Base-by-base conservation (phyloP, 2,113 vertebrate genomes). In the Oreocharis arfaki region DNA sequence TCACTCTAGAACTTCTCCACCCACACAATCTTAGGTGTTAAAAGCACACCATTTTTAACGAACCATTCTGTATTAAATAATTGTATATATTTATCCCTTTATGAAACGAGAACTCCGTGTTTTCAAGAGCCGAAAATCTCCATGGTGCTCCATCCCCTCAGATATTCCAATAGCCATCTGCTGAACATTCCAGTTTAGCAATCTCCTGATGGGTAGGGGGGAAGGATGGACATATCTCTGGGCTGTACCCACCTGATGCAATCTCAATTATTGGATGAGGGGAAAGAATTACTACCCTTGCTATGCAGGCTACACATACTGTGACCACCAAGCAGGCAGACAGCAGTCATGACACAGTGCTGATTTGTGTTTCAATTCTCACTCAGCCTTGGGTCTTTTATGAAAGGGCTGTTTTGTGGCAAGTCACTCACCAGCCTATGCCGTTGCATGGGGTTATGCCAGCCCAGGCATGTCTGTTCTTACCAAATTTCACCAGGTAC, bases 61-160 rank as follows among this genome's bases (percentile, higher is more conserved):
- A 65, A 11, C n/a, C 13, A 59, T 65, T 92, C 71, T 69, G n/a
- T 77, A 89, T 92, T 82, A 88, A 96, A 75, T 87, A 89, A 84
- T 35, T 64, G 18, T 55, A 88, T 60, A 42, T 42, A 85, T 81
- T 70, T 70, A 68, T 90, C n/a, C 19, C 28, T 93, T 59, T 74
- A 70, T 26, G 60, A 92, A 92, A 87, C 24, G 23, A 93, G 33
- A 92, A 53, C 57, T 60, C 41, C 2, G 0, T 55, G n/a, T 23
- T 78, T 94, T 65, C 61, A 65, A n/a, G 2, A 57, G 10, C 17
- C 1, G 2, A 82, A 78, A 73, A 82, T 24, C 69, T 52, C 64
- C 37, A 21, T 41, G 64, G 57, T 68, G 16, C 18, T 69, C 61
- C n/a, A 65, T 37, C 41, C 10, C 28, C 6, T 64, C 32, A 68